phyloP scores from a whole-genome alignment of 2,888 invertebrate genomes.

The Cerceris rybyensis region DNA sequence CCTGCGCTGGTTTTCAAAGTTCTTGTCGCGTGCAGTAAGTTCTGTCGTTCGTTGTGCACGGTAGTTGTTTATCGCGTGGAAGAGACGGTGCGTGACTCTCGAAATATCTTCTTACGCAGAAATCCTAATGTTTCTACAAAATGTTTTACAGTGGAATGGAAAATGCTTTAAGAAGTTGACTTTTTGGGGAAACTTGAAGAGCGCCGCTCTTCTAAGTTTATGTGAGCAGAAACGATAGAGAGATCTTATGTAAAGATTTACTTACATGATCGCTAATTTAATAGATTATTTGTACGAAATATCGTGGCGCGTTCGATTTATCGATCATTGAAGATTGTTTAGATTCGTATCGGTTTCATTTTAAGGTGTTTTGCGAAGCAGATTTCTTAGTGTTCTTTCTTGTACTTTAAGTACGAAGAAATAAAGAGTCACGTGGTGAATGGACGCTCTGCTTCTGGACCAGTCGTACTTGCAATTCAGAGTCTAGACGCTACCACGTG shows the following conservation, averaged over 20 bases:
- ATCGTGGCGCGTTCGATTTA: constrained; percentile 11
- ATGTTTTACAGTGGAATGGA: constrained; percentile 1
- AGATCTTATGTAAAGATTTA: background rate
- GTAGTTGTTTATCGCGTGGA: constrained; percentile 5
- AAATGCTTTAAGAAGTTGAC: background rate
- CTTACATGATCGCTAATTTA: background rate
- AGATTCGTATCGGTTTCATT: background rate
- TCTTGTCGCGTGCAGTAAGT: constrained; percentile 47
- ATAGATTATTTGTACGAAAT: background rate
- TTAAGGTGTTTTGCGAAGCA: background rate
- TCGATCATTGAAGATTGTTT: background rate
- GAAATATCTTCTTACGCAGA: background rate
- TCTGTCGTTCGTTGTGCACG: constrained; percentile 31
- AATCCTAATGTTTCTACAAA: background rate
- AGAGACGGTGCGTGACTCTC: background rate
- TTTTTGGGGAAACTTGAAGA: background rate
- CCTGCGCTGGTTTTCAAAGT: constrained; percentile 54
- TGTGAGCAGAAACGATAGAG: background rate
- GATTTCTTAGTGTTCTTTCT: background rate
- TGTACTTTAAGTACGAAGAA: background rate
- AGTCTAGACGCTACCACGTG: constrained; percentile 33
- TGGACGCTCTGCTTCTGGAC: background rate
- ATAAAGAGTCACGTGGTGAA: too few relatives aligned
- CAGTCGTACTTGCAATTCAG: constrained; percentile 27
- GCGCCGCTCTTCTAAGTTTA: background rate